Evolutionary conservation across 2,113 vertebrate species (phyloP), one percentile per base, ranked within the genome.

Genomic region (Barbus barbus): DNA sequence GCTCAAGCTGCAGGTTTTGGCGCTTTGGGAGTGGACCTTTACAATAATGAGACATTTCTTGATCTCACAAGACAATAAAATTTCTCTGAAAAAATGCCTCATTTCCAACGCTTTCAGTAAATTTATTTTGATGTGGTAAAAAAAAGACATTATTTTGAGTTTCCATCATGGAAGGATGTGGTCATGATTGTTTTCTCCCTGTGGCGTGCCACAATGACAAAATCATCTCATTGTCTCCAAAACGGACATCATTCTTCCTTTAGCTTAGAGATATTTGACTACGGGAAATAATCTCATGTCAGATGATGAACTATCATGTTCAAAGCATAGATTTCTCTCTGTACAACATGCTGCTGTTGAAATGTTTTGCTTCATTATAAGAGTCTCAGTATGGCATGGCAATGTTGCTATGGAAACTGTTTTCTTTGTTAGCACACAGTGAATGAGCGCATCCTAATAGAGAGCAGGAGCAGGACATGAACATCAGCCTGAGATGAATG

Each of bases 351-450:
- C 73, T 69, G 71, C 83, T 22, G 31, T 20, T 18, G 14, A 65
- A 65, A 33, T 65, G 63, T 75, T 67, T 74, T 24, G 56, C 73
- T 74, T 88, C 80, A 82, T 41, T 48, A 22, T 26, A 24, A 60
- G 63, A 53, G 4, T 28, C 46, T n/a, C 63, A 31, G 38, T 44
- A 71, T 18, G 9, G 16, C 75, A 69, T 48, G 73, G 36, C 36
- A 7, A 3, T 41, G 69, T 85, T 86, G 36, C 84, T 78, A 87
- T 87, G 79, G 86, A 60, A 87, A 86, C 84, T 67, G 41, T 60
- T 58, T 83, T 77, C 46, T 31, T 9, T 51, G 58, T 31, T 26
- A 28, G 14, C n/a, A n/a, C 13, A 8, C 24, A 5, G 63, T 58
- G 5, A 73, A 24, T 76, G 65, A 31, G 58, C 24, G 33, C n/a